Conservation (phyloP, 2,113 vertebrate species). For the Casuarius casuarius region DNA sequence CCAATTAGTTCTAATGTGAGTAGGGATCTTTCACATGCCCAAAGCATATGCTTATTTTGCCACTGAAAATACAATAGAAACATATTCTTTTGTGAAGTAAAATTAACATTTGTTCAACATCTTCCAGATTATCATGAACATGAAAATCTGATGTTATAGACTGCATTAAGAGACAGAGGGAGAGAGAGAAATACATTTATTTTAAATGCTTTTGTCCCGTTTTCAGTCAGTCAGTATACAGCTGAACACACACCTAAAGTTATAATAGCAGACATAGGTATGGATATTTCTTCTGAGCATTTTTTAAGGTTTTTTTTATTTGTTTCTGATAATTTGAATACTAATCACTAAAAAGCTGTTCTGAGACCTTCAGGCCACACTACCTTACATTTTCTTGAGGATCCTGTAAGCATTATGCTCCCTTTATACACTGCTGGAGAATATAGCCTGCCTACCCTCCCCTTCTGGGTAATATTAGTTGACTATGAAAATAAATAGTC, state of each 20-base stretch:
- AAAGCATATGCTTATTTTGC: neutral
- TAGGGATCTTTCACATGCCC: neutral
- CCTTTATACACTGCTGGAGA: neutral
- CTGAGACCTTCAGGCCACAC: neutral
- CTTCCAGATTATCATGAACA: neutral
- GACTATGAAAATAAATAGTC: neutral
- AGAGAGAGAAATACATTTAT: neutral
- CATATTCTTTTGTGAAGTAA: neutral
- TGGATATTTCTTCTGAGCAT: neutral
- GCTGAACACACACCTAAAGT: neutral
- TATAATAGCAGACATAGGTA: neutral
- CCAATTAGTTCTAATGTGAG: neutral
- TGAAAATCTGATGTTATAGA: neutral
- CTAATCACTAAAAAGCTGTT: neutral
- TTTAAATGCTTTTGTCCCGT: neutral
- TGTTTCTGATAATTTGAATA: neutral
- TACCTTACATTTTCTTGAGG: neutral
- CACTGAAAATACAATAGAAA: neutral
- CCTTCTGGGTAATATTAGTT: neutral
- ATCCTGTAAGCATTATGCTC: neutral
- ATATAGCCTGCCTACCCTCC: neutral
- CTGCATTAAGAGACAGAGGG: neutral
- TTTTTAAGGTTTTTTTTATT: neutral
- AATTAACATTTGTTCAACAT: neutral
- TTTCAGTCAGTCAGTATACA: neutral